Evolutionary conservation across 2,797 vertebrate genomes (phyloP).

Genomic region (Lagocephalus sceleratus): DNA sequence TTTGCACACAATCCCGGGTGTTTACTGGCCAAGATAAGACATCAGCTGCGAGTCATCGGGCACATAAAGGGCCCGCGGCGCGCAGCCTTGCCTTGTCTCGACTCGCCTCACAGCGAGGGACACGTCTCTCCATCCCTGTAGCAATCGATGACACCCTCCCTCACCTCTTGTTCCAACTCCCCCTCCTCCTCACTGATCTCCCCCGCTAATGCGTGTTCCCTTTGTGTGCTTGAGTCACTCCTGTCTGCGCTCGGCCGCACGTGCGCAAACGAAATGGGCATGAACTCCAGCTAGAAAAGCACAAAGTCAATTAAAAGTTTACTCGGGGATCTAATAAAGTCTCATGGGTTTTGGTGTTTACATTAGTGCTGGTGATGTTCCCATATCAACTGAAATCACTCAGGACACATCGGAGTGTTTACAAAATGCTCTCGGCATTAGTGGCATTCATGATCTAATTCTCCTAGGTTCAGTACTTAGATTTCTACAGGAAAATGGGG

Average conservation of each 20-base stretch:
- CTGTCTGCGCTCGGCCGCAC: slow-evolving; percentile 30
- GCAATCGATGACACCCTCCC: slow-evolving; percentile 61
- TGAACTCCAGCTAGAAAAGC: too few species aligned
- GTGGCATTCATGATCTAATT: slow-evolving; percentile 4
- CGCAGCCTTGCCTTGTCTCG: slow-evolving; percentile 52
- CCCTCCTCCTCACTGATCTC: slow-evolving; percentile 34
- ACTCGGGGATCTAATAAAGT: slow-evolving; percentile 32
- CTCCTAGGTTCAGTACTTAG: slow-evolving; percentile 11
- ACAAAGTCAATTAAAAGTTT: slow-evolving; percentile 34
- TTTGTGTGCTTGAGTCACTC: slow-evolving; percentile 48
- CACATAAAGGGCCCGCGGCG: slow-evolving; percentile 56
- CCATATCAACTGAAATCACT: slow-evolving; percentile 24
- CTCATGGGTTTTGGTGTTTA: slow-evolving; percentile 36
- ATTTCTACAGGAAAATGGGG: slow-evolving; percentile 33
- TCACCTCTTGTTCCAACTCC: slow-evolving; percentile 43
- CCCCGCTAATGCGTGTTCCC: slow-evolving; percentile 26
- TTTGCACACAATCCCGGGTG: slow-evolving; percentile 46
- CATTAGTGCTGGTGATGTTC: slow-evolving; percentile 19
- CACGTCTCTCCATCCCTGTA: slow-evolving; percentile 50
- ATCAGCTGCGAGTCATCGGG: slow-evolving; percentile 68
- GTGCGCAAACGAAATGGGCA: slow-evolving; percentile 4
- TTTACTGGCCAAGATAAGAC: slow-evolving; percentile 64
- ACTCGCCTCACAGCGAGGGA: slow-evolving; percentile 54
- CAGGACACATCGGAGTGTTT: slow-evolving; percentile 21
- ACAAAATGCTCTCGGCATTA: not conserved